Percentiles rank a stretch among this genome's conserved stretches.
phyloP scores from a whole-genome alignment of 2,797 vertebrate species.

The Mormyrops attenuatus region DNA sequence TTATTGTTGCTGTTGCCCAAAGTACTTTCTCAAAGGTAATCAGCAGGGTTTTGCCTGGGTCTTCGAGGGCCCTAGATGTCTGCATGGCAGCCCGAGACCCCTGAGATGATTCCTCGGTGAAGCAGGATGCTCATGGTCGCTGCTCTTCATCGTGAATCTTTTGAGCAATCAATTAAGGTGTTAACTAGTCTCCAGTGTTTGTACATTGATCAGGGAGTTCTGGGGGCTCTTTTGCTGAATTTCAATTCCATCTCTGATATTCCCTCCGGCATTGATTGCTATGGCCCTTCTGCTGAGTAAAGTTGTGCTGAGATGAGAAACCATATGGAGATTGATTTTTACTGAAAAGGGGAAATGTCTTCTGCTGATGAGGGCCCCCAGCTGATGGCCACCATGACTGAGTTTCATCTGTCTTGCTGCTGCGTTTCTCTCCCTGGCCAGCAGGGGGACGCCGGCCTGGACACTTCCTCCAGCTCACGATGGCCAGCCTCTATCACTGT shows the following conservation, averaged over 20 bases:
- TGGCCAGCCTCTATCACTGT: slow-evolving; percentile 23
- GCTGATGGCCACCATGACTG: slow-evolving; percentile 7
- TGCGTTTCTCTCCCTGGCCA: background rate
- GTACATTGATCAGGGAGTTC: slow-evolving; percentile 36
- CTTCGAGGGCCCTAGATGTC: background rate
- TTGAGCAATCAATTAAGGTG: slow-evolving; percentile 22
- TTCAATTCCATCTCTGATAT: slow-evolving; percentile 53
- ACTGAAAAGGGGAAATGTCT: slow-evolving; percentile 26
- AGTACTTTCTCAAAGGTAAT: background rate
- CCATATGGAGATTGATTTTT: slow-evolving; percentile 49
- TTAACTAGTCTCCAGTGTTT: slow-evolving; percentile 47
- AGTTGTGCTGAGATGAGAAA: slow-evolving; percentile 44
- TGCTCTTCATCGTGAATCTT: background rate
- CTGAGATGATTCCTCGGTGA: background rate
- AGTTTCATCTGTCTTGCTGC: slow-evolving; percentile 13
- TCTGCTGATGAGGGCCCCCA: slow-evolving; percentile 22
- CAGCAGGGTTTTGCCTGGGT: background rate
- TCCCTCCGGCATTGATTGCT: slow-evolving; percentile 48
- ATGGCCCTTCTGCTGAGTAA: slow-evolving; percentile 30
- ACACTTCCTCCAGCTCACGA: slow-evolving; percentile 28
- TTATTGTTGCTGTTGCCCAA: background rate
- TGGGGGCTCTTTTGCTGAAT: slow-evolving; percentile 40
- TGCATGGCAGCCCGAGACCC: background rate
- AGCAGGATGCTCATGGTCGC: slow-evolving; percentile 16
- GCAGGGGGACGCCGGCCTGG: background rate